These are phyloP conservation scores for Scophthalmus maximus DNA, from an alignment of 2,113 vertebrate genomes.

Conservation along the genomic window DNA sequence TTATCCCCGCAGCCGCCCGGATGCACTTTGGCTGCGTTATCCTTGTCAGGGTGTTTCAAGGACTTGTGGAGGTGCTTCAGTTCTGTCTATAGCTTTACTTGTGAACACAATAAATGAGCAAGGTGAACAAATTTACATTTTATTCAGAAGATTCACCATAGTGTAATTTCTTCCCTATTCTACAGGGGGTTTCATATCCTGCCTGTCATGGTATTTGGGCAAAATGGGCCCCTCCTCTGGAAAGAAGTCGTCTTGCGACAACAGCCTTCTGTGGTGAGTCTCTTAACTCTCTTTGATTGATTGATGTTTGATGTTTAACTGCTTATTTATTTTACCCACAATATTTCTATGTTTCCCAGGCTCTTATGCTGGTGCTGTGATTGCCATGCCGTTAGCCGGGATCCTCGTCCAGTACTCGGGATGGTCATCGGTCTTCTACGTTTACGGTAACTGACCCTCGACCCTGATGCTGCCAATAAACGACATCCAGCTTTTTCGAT, in stretches of 20 bases:
- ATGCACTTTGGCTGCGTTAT: constrained; percentile 91
- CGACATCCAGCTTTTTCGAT: not conserved
- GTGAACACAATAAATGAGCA: not conserved
- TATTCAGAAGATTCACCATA: not conserved
- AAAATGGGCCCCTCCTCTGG: constrained; percentile 89
- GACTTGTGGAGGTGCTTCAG: constrained; percentile 89
- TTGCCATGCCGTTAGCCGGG: constrained; percentile 93
- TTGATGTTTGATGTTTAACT: not conserved
- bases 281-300: not conserved
- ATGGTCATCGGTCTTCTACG: constrained; percentile 93
- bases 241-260: constrained; percentile 88
- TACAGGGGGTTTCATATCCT: constrained; percentile 92
- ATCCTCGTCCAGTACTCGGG: constrained; percentile 91
- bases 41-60: constrained; percentile 90
- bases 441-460: constrained; percentile 83
- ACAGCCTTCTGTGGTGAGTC: constrained; percentile 88
- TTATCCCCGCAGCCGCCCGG: constrained; percentile 90
- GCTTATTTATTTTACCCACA: not conserved
- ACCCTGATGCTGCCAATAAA: not conserved
- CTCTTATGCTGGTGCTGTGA: constrained; percentile 92
- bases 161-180: not conserved
- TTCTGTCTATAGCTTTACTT: not conserved
- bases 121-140: not conserved
- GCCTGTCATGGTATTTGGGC: constrained; percentile 95
- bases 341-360: constrained; percentile 70